These are phyloP conservation scores for Beroe ovata DNA, from an alignment of 37 sponge, comb jelly and placozoan genomes.

Conservation along the genomic window DNA sequence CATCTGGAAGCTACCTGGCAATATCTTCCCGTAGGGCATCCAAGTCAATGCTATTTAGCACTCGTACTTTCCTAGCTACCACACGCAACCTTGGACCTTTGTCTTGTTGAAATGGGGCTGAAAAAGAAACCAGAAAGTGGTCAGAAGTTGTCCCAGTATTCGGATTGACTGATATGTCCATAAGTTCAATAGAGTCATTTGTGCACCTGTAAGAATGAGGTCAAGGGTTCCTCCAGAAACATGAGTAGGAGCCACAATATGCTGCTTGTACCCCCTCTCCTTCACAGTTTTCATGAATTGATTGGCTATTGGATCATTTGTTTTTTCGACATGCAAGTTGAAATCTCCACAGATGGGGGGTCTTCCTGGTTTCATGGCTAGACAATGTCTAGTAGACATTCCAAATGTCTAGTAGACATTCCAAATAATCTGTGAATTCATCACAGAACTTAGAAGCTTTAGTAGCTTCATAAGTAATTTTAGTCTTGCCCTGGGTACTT, in stretches of 20 bases:
- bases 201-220: not conserved
- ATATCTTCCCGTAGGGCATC: not conserved
- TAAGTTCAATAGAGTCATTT: too few species aligned
- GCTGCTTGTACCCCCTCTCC: not conserved
- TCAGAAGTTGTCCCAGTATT: not conserved
- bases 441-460: not conserved
- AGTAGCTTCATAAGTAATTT: not conserved
- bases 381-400: too few species aligned
- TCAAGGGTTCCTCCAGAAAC: not conserved
- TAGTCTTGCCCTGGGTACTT: not conserved
- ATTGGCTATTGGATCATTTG: not conserved
- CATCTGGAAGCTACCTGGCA: not conserved
- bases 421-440: not conserved
- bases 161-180: too few species aligned
- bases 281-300: not conserved
- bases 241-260: not conserved
- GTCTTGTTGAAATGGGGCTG: not conserved
- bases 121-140: not conserved
- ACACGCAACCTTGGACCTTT: not conserved
- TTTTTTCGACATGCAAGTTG: not conserved
- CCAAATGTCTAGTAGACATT: too few species aligned
- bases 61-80: not conserved
- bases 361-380: not conserved
- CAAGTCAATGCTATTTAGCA: not conserved
- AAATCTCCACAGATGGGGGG: not conserved